Percentiles rank a stretch among this genome's conserved stretches.
Evolutionary conservation across 2,888 invertebrate genomes (phyloP).

Genomic region (Dione juno): DNA sequence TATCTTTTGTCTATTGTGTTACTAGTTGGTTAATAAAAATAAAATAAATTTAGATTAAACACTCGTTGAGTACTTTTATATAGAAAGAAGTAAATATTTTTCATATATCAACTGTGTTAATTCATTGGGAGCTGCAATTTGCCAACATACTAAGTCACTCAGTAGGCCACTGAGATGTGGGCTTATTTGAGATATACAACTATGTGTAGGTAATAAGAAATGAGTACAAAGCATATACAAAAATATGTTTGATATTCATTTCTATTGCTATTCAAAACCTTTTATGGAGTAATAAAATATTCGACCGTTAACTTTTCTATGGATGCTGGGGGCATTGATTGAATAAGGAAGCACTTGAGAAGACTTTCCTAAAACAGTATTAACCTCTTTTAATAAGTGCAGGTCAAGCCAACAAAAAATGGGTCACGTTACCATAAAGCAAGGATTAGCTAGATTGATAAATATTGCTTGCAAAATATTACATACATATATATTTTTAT

Average conservation of each 20-base stretch:
- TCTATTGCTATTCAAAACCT: constrained; percentile 2
- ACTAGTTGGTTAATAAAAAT: too few species aligned
- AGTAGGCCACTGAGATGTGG: too few species aligned
- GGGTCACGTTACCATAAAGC: not conserved
- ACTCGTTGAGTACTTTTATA: too few species aligned
- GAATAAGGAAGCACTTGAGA: constrained; percentile 24
- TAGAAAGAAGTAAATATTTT: too few species aligned
- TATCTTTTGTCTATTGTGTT: too few species aligned
- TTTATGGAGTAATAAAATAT: constrained; percentile 14
- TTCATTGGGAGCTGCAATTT: too few species aligned
- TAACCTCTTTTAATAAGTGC: constrained; percentile 22
- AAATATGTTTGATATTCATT: not conserved
- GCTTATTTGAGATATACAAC: too few species aligned
- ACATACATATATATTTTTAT: not conserved
- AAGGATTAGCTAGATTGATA: not conserved
- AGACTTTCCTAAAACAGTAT: constrained; percentile 25
- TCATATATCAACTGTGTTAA: too few species aligned
- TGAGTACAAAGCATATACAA: not conserved
- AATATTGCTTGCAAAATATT: not conserved
- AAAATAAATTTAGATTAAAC: too few species aligned
- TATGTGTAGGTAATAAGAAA: not conserved
- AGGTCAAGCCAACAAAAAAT: constrained; percentile 16
- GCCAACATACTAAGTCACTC: too few species aligned
- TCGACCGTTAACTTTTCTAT: constrained; percentile 21
- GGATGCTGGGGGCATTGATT: constrained; percentile 14